Evolutionary conservation across 1,140 invertebrate species (phyloP).

Genomic region (Stenopsyche tienmushanensis): DNA sequence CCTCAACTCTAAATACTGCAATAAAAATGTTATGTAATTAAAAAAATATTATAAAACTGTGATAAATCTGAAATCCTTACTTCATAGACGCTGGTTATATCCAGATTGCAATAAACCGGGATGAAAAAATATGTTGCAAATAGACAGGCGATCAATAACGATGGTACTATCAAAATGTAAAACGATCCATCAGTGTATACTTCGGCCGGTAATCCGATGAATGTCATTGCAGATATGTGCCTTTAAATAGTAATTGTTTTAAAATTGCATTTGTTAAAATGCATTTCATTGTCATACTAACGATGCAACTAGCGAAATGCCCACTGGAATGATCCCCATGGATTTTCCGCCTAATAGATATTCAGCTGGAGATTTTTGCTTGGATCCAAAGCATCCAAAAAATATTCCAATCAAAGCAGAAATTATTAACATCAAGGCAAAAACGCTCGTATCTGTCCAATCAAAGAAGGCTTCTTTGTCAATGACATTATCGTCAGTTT

Average conservation of each 20-base stretch:
- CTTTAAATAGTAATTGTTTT: constrained; percentile 46
- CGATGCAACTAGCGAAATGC: constrained; percentile 66
- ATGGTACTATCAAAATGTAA: constrained; percentile 43
- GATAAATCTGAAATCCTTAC: constrained; percentile 52
- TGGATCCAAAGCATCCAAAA: constrained; percentile 61
- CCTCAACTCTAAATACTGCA: constrained; percentile 1
- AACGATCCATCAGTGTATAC: constrained; percentile 71
- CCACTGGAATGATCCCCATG: constrained; percentile 65
- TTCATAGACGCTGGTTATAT: constrained; percentile 82
- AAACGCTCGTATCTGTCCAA: constrained; percentile 61
- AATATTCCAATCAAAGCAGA: constrained; percentile 68
- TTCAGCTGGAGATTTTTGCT: constrained; percentile 59
- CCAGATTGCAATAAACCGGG: constrained; percentile 73
- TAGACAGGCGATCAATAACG: constrained; percentile 65
- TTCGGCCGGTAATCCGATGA: constrained; percentile 81
- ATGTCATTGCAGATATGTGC: constrained; percentile 81
- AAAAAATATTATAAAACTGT: too few species aligned
- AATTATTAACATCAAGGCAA: constrained; percentile 60
- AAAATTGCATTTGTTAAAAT: background rate
- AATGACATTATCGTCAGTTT: too few species aligned
- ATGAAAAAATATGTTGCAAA: constrained; percentile 65
- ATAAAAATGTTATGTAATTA: background rate
- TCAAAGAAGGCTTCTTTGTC: too few species aligned
- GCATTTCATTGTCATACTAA: constrained; percentile 37
- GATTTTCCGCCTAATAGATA: constrained; percentile 63